phyloP scores from a whole-genome alignment of 2,113 vertebrate species.

The Morone saxatilis region DNA sequence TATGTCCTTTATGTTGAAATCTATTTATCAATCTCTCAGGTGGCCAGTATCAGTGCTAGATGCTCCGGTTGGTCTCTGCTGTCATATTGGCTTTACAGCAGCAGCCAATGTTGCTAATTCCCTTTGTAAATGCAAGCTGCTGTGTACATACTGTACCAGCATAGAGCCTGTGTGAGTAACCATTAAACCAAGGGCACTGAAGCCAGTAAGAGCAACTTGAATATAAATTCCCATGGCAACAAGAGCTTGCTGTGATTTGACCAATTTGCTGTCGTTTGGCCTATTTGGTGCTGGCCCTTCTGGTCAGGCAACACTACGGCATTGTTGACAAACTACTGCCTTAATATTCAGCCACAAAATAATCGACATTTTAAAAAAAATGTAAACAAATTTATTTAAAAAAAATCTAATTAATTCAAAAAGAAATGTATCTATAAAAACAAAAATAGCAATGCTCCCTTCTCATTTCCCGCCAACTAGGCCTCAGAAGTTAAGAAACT shows the following conservation, averaged over 20 bases:
- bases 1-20: slow-evolving; percentile 19
- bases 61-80: slow-evolving; percentile 34
- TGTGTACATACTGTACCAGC: slow-evolving; percentile 1
- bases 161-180: slow-evolving; percentile 32
- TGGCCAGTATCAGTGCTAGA: slow-evolving; percentile 16
- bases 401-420: slow-evolving; percentile 38
- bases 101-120: slow-evolving; percentile 26
- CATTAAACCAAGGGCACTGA: slow-evolving; percentile 43
- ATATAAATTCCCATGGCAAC: slow-evolving; percentile 66
- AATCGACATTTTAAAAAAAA: slow-evolving; percentile 43
- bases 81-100: slow-evolving; percentile 12
- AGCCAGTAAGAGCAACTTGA: slow-evolving; percentile 22
- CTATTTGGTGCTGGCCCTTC: background rate
- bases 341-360: slow-evolving; percentile 63
- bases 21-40: slow-evolving; percentile 12
- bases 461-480: slow-evolving; percentile 28
- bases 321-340: slow-evolving; percentile 23
- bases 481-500: slow-evolving; percentile 3
- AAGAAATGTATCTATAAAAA: slow-evolving; percentile 57
- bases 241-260: slow-evolving; percentile 27
- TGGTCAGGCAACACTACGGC: slow-evolving; percentile 16
- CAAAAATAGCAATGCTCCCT: slow-evolving; percentile 51
- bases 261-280: slow-evolving; percentile 23
- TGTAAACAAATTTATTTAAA: slow-evolving; percentile 73
- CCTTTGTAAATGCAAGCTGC: slow-evolving; percentile 57